Evolutionary conservation across 1,140 invertebrate genomes (phyloP).

Genomic region (Streblospio benedicti): DNA sequence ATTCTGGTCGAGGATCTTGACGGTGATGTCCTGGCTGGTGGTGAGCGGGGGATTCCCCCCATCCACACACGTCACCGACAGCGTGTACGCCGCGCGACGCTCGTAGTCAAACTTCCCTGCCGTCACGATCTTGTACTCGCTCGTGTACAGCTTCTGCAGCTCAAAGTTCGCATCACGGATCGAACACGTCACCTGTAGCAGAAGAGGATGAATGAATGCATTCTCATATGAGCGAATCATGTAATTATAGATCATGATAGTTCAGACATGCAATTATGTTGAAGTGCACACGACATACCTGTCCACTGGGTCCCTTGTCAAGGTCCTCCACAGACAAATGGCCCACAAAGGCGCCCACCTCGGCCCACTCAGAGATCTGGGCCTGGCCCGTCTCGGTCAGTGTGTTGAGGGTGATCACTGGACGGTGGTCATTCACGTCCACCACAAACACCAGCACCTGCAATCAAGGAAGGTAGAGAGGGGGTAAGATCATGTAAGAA

Average conservation of each 20-base stretch:
- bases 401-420: slow-evolving; percentile 15
- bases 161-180: background rate
- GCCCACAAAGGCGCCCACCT: slow-evolving; percentile 12
- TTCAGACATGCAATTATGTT: background rate
- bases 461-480: too few relatives aligned
- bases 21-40: slow-evolving; percentile 54
- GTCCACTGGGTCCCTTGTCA: slow-evolving; percentile 1
- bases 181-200: too few relatives aligned
- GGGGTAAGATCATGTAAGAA: too few relatives aligned
- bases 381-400: background rate
- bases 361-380: slow-evolving; percentile 5
- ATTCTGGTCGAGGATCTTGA: slow-evolving; percentile 80
- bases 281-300: background rate
- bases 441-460: too few relatives aligned
- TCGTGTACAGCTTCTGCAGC: slow-evolving; percentile 3
- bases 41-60: slow-evolving; percentile 25
- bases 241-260: background rate
- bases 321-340: slow-evolving; percentile 12
- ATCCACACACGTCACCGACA: slow-evolving; percentile 63
- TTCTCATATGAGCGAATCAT: too few relatives aligned
- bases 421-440: slow-evolving; percentile 48
- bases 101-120: slow-evolving; percentile 69
- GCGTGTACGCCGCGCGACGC: slow-evolving; percentile 64
- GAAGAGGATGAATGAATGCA: too few relatives aligned
- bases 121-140: slow-evolving; percentile 16